These are phyloP conservation scores for Rallus limicola DNA, from an alignment of 2,113 vertebrate species.

Conservation along the genomic window DNA sequence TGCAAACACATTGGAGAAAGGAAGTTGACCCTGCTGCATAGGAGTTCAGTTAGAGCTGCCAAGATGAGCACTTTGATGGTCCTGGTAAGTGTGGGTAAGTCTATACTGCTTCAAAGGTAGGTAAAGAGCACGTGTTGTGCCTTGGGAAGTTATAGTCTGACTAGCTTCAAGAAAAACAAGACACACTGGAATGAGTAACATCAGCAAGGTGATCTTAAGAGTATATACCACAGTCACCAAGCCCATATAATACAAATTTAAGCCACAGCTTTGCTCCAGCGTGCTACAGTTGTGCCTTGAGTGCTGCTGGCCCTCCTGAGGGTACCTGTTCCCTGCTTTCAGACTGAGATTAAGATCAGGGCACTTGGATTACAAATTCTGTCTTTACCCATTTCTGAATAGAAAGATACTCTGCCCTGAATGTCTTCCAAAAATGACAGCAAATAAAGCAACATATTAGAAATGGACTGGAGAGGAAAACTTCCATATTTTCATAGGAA, in stretches of 20 bases:
- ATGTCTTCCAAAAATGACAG: not conserved
- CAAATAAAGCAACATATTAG: not conserved
- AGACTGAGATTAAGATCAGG: not conserved
- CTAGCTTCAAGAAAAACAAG: not conserved
- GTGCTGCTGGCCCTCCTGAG: not conserved
- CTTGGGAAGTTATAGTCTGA: not conserved
- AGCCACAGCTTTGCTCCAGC: not conserved
- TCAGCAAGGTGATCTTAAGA: not conserved
- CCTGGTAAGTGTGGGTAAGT: not conserved
- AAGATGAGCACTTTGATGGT: not conserved
- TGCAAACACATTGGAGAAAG: not conserved
- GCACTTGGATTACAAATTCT: not conserved
- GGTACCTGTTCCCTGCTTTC: not conserved
- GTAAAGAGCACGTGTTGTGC: not conserved
- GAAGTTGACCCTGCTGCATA: not conserved
- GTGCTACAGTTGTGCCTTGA: not conserved
- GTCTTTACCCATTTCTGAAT: not conserved
- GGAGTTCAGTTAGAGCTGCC: not conserved
- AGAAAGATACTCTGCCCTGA: not conserved
- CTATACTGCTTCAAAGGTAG: not conserved
- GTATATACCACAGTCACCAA: not conserved
- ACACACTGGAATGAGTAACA: not conserved
- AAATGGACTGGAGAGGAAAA: not conserved
- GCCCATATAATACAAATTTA: not conserved
- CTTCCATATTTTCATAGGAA: not conserved